Evolutionary conservation across 2,888 invertebrate genomes (phyloP).

Genomic region (Cephus spinipes): DNA sequence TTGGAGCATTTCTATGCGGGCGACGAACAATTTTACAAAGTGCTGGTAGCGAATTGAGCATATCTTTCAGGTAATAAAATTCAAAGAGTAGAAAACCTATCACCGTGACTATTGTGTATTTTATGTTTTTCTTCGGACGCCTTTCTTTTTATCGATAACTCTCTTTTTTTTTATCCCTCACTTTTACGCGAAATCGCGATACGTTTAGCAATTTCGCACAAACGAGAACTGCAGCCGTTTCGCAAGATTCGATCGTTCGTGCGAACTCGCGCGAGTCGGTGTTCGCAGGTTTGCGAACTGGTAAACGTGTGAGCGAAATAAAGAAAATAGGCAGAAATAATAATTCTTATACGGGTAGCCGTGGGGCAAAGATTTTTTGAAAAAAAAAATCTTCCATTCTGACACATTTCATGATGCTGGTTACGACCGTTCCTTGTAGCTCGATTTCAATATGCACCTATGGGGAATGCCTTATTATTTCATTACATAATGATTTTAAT

Average conservation of each 20-base stretch:
- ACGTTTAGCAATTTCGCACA: background rate
- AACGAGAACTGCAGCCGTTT: background rate
- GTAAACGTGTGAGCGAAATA: background rate
- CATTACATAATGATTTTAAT: slow-evolving; percentile 39
- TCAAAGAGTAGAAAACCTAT: background rate
- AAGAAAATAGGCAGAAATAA: background rate
- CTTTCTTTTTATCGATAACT: background rate
- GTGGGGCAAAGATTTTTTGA: background rate
- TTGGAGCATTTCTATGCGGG: background rate
- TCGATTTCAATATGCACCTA: slow-evolving; percentile 12
- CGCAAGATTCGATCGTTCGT: background rate
- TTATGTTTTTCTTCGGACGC: background rate
- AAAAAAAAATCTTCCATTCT: background rate
- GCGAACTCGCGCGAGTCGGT: background rate
- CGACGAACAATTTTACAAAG: background rate
- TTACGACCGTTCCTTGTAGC: slow-evolving; percentile 2
- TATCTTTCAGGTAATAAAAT: background rate
- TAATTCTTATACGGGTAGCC: background rate
- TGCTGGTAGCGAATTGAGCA: background rate
- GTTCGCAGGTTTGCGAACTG: background rate
- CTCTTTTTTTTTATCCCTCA: background rate
- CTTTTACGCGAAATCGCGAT: background rate
- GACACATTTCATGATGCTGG: background rate
- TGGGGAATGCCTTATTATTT: slow-evolving; percentile 15
- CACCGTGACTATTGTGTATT: background rate